Evolutionary conservation across 2,888 invertebrate genomes (phyloP), one percentile per base, ranked within the genome.

Genomic region (Argyresthia goedartella): DNA sequence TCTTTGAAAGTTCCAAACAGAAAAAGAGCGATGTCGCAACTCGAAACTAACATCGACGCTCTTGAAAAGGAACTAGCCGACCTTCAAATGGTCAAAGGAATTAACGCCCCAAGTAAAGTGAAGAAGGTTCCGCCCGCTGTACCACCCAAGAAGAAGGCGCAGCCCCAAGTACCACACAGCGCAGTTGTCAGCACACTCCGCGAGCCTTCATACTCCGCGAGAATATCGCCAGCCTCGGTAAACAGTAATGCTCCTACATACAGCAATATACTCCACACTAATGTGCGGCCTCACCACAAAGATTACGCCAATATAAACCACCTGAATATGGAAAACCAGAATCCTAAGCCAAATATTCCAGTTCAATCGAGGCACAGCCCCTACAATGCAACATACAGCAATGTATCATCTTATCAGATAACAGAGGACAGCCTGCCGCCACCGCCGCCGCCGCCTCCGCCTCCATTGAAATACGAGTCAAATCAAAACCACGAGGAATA

Each of bases 61-160:
- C 78, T 93, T 65, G 92, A 93, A 63, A 90, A 91, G 63, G 91
- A 93, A 81, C 80, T 93, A 63, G 90, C 91, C 13, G 90, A 90
- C 64, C 74, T 93, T 63, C 91, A 91, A 69, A 79, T 92, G 69
- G 80, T 88, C 50, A 90, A 89, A 59, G 73, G 80, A 55, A 56
- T 64, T 49, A 73, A 66, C 61, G 63, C 65, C 44, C 57, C 72
- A n/a, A 67, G 64, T 54, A 73, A 73, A 69, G 60, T 73, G 16
- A 76, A 86, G 14, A 94, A 93, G 78, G 84, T 92, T 56, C 93
- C 93, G 57, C 94, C 94, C 57, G 92, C 91, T 52, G 93, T 94
- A 54, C 94, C 94, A 47, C 94, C 94, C 9, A 94, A 94, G 73
- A 94, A 93, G 58, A 91, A 90, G 72, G 92, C 79, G 56, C 78